Evolutionary conservation across 2,888 invertebrate species (phyloP).

Genomic region (Sarcophaga variegata): DNA sequence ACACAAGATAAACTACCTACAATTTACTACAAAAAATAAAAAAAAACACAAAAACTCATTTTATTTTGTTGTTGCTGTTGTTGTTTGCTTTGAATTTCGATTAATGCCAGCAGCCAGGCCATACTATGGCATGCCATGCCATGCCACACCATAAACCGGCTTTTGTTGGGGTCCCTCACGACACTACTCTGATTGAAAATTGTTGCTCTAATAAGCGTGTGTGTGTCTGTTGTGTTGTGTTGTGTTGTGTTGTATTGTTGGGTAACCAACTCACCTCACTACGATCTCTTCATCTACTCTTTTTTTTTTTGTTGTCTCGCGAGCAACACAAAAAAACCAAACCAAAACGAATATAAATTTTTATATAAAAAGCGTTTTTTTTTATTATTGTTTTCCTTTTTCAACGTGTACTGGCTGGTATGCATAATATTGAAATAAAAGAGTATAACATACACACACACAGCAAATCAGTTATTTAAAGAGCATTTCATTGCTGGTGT

Average conservation of each 20-base stretch:
- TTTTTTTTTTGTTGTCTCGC: not conserved
- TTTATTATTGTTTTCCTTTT: no score
- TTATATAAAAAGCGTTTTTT: no score
- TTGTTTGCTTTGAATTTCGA: conserved; percentile 68
- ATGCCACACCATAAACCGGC: conserved; percentile 75
- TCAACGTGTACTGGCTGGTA: no score
- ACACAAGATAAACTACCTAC: conserved; percentile 59
- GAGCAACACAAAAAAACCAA: no score
- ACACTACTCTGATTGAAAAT: conserved; percentile 52
- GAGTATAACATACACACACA: no score
- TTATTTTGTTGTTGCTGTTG: conserved; percentile 31
- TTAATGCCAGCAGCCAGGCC: conserved; percentile 68
- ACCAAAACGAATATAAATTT: no score
- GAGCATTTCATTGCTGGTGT: no score
- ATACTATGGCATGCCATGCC: conserved; percentile 23
- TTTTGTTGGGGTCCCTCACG: conserved; percentile 67
- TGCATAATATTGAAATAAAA: no score
- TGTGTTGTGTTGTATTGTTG: conserved; percentile 16
- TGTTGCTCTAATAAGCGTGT: not conserved
- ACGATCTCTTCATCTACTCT: conserved; percentile 39
- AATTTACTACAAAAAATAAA: not conserved
- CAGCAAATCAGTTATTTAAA: no score
- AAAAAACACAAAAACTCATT: not conserved
- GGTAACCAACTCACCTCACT: conserved; percentile 31
- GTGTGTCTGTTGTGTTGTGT: conserved; percentile 4